Evolutionary conservation across 2,888 invertebrate genomes (phyloP), one percentile per base, ranked within the genome.

Genomic region (Plebejus anna): DNA sequence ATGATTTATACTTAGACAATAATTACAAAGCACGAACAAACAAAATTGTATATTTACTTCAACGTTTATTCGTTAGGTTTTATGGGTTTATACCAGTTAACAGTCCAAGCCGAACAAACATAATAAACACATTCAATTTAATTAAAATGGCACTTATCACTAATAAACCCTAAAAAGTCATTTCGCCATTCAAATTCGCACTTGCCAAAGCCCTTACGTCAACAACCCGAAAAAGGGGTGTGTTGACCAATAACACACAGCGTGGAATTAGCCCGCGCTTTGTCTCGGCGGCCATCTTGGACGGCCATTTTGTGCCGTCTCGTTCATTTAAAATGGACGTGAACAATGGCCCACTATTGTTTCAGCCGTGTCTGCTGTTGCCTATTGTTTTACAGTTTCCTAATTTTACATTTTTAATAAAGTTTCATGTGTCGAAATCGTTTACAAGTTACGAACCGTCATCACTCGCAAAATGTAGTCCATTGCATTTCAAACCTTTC

Each of bases 241-340:
- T 47, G 84, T 85, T 94, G 93, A 93, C 93, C 94, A 94, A 94
- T 94, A 86, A 91, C 88, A 89, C 88, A 90, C 90, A 89, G 90
- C 93, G 91, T 92, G 81, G 87, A 89, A 92, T 92, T 91, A 92
- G 88, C 85, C 87, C 88, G 72, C 73, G 72, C 72, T 91, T 93
- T 93, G 92, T 93, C 91, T 93, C 91, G 92, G 87, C 90, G 86
- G 84, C 80, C 83, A 86, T 86, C 88, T 86, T 84, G 80, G 79
- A 79, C 81, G 80, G 80, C 80, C 89, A 89, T 90, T 90, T 90
- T 82, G 82, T 82, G 83, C 86, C 87, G 93, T 94, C 91, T 93
- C 93, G 91, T 89, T 92, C 90, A 91, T 92, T 92, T 93, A 91
- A 91, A 92, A 94, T 92, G 92, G 94, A 92, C 93, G 91, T 86